Evolutionary conservation across 1,140 invertebrate species (phyloP).

Genomic region (Aphaenogaster rudis): DNA sequence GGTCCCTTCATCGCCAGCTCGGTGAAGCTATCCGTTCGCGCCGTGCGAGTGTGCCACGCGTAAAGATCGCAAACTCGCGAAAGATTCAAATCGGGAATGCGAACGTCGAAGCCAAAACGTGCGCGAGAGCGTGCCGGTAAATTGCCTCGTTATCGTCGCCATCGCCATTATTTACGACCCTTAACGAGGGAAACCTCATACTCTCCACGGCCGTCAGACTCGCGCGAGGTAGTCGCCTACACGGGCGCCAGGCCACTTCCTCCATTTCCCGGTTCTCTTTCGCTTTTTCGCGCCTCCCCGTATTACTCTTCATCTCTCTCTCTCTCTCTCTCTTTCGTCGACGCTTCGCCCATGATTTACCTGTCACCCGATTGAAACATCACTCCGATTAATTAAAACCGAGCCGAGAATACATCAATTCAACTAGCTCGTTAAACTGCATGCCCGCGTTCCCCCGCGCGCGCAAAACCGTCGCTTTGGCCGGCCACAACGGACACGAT

Average conservation of each 20-base stretch:
- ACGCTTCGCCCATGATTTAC: conserved; percentile 44
- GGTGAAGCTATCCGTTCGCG: background rate
- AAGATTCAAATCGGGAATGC: conserved; percentile 50
- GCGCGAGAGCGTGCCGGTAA: conserved; percentile 61
- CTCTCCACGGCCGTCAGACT: conserved; percentile 41
- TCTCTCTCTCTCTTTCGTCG: background rate
- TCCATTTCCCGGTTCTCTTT: conserved; percentile 17
- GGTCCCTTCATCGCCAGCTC: conserved; percentile 21
- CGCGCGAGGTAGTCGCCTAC: conserved; percentile 41
- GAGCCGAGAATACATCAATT: conserved; percentile 26
- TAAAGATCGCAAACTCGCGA: conserved; percentile 58
- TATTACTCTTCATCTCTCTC: background rate
- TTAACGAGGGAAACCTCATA: conserved; percentile 73
- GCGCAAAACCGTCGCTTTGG: conserved; percentile 29
- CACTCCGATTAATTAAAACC: conserved; percentile 67
- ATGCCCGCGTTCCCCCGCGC: background rate
- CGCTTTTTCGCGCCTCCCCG: conserved; percentile 27
- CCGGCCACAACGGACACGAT: conserved; percentile 1
- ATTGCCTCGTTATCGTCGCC: conserved; percentile 77
- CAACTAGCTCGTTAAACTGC: conserved; percentile 58
- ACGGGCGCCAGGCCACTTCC: background rate
- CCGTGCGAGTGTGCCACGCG: background rate
- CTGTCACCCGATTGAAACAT: conserved; percentile 63
- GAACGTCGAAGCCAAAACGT: conserved; percentile 48
- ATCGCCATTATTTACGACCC: conserved; percentile 70